Conservation (phyloP, 2,797 vertebrate species). For the Pangasius macronema region DNA sequence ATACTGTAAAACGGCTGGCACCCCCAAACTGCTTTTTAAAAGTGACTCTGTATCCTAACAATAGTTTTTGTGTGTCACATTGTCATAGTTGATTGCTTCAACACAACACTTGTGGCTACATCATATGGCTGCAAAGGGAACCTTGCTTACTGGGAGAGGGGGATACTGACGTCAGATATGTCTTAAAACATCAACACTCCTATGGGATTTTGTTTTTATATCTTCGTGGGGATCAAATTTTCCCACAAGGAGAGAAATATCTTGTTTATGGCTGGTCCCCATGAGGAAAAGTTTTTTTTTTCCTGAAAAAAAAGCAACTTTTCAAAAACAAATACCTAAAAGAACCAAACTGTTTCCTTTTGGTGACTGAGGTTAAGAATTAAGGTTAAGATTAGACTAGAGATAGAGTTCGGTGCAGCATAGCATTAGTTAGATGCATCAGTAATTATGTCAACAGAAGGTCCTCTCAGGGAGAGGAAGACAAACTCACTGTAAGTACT, state of each 20-base stretch:
- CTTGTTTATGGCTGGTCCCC: background rate
- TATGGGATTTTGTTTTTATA: background rate
- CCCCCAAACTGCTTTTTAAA: conserved; percentile 56
- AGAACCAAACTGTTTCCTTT: background rate
- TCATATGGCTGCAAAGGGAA: conserved; percentile 64
- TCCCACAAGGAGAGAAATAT: background rate
- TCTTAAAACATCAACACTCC: conserved; percentile 61
- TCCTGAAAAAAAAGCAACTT: background rate
- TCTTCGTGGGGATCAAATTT: conserved; percentile 12
- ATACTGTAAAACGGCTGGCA: conserved; percentile 49
- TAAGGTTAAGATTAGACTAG: background rate
- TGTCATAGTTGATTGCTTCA: conserved; percentile 65
- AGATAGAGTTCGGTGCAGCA: background rate
- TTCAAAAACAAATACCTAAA: background rate
- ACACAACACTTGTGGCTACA: conserved; percentile 63
- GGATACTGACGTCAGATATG: conserved; percentile 62
- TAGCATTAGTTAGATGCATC: background rate
- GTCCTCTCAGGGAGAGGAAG: background rate
- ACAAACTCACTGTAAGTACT: background rate
- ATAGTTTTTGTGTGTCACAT: conserved; percentile 59
- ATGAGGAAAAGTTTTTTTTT: background rate
- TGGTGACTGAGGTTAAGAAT: background rate
- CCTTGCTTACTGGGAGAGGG: conserved; percentile 49
- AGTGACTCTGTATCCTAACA: conserved; percentile 50
- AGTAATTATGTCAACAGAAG: background rate